Evolutionary conservation across 2,888 invertebrate genomes (phyloP).

Genomic region (Baronia brevicornis): DNA sequence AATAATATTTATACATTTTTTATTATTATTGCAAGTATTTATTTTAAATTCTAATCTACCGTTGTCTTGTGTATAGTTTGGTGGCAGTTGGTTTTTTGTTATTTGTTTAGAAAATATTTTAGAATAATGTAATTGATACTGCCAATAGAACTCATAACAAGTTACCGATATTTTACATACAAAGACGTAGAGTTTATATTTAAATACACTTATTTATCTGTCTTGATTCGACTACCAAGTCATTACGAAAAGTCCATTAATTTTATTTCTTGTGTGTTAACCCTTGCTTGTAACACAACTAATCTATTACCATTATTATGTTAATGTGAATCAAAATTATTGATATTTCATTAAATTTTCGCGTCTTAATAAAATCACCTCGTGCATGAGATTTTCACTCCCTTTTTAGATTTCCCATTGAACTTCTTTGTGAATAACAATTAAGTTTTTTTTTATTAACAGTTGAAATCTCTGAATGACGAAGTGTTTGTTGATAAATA

Average conservation of each 20-base stretch:
- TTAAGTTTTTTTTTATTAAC: constrained; percentile 46
- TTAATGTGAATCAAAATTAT: constrained; percentile 19
- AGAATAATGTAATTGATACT: constrained; percentile 48
- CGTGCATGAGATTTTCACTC: constrained; percentile 44
- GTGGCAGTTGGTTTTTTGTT: constrained; percentile 51
- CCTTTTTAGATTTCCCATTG: constrained; percentile 36
- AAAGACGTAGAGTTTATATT: constrained; percentile 53
- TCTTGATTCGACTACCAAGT: constrained; percentile 31
- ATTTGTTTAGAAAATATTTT: constrained; percentile 42
- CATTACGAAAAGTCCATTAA: constrained; percentile 31
- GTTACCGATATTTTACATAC: constrained; percentile 66
- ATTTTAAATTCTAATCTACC: constrained; percentile 48
- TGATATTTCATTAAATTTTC: constrained; percentile 21
- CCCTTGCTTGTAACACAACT: constrained; percentile 76
- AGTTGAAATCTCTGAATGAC: constrained; percentile 43
- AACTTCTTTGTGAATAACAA: constrained; percentile 50
- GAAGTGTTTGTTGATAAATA: constrained; percentile 37
- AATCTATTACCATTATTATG: constrained; percentile 61
- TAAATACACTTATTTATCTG: constrained; percentile 35
- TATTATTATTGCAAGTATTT: constrained; percentile 52
- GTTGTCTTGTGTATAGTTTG: constrained; percentile 50
- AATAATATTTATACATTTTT: constrained; percentile 50
- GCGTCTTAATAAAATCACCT: constrained; percentile 28
- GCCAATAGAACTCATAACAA: constrained; percentile 58
- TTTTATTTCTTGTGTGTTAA: constrained; percentile 60